These are phyloP conservation scores for Casuarius casuarius DNA, from an alignment of 2,113 vertebrate species.

Conservation along the genomic window DNA sequence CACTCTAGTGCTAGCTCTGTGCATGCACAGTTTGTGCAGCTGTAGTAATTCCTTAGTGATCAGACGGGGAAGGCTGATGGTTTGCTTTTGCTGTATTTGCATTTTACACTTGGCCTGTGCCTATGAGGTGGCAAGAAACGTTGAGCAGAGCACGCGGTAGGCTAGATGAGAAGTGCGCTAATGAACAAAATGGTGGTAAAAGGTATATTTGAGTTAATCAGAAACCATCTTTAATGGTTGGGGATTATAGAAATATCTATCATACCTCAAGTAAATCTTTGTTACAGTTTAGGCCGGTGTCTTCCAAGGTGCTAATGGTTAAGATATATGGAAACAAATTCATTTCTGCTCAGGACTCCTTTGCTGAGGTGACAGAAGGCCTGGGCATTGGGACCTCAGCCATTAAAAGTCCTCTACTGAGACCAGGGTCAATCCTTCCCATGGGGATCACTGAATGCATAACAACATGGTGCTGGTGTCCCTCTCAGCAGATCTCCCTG, in stretches of 20 bases:
- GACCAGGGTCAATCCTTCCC: not conserved
- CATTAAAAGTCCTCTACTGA: not conserved
- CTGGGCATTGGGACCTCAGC: not conserved
- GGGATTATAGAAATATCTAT: not conserved
- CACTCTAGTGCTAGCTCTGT: not conserved
- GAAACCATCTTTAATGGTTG: not conserved
- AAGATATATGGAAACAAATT: not conserved
- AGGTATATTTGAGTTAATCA: not conserved
- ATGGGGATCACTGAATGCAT: not conserved
- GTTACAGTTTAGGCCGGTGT: not conserved
- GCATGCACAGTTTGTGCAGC: not conserved
- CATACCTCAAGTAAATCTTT: not conserved
- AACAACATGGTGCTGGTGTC: not conserved
- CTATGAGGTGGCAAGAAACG: not conserved
- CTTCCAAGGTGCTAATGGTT: not conserved
- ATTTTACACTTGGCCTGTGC: not conserved
- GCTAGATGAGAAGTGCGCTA: not conserved
- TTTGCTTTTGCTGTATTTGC: not conserved
- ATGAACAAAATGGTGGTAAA: not conserved
- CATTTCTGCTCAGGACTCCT: not conserved
- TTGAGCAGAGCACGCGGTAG: not conserved
- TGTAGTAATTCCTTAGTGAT: not conserved
- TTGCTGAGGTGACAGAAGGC: not conserved
- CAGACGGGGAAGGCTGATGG: not conserved
- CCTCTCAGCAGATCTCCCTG: not conserved